phyloP scores from a whole-genome alignment of 2,888 invertebrate genomes.

The Chrysopilus asiliformis region DNA sequence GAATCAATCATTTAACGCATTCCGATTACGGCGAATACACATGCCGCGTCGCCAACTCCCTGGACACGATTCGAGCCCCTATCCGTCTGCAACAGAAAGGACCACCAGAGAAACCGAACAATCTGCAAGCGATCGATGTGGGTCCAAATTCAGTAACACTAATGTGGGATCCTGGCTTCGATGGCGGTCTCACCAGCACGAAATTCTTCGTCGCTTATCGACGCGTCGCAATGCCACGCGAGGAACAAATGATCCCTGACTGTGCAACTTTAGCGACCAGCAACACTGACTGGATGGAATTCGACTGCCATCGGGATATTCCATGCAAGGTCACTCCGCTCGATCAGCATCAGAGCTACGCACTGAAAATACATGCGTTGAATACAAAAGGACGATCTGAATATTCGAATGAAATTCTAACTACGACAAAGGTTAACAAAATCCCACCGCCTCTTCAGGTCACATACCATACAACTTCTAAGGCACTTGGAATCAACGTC shows the following conservation, averaged over 20 bases:
- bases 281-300: conserved; percentile 61
- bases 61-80: conserved; percentile 61
- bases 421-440: conserved; percentile 70
- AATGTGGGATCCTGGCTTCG: conserved; percentile 80
- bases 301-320: conserved; percentile 71
- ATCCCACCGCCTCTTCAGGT: conserved; percentile 70
- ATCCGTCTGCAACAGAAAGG: conserved; percentile 77
- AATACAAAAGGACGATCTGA: conserved; percentile 81
- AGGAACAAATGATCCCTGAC: conserved; percentile 47
- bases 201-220: conserved; percentile 78
- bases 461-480: conserved; percentile 66
- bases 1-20: conserved; percentile 58
- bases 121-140: conserved; percentile 54
- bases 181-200: conserved; percentile 75
- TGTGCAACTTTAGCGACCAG: conserved; percentile 45
- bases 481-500: conserved; percentile 63
- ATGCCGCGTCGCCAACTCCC: conserved; percentile 71
- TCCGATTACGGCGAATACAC: conserved; percentile 85
- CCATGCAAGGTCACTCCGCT: conserved; percentile 79
- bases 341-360: conserved; percentile 75
- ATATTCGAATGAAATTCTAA: conserved; percentile 70
- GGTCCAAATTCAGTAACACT: conserved; percentile 69
- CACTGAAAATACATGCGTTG: conserved; percentile 78
- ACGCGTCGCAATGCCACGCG: conserved; percentile 46
- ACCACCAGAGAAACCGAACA: conserved; percentile 69